phyloP scores from a whole-genome alignment of 2,888 invertebrate genomes.

The Ophion slaviceki region DNA sequence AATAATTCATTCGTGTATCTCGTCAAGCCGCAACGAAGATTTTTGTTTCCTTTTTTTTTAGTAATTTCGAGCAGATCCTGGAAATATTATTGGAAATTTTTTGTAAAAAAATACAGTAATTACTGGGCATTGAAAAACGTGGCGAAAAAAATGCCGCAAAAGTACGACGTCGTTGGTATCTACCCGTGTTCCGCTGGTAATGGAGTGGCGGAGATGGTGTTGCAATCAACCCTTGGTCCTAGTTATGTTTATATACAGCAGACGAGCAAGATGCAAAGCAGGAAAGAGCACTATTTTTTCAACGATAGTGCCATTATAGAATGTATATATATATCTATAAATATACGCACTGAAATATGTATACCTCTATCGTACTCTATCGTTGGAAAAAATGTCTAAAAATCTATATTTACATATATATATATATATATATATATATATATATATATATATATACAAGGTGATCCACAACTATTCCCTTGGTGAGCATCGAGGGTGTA shows the following conservation, averaged over 20 bases:
- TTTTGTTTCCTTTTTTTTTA: not conserved
- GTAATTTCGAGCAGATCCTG: not conserved
- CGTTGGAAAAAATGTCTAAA: too few relatives aligned
- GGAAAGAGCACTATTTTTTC: conserved; percentile 53
- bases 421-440: too few relatives aligned
- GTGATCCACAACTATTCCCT: too few relatives aligned
- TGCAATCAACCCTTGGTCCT: not conserved
- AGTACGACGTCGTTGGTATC: too few relatives aligned
- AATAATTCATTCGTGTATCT: not conserved
- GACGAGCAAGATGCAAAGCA: conserved; percentile 64
- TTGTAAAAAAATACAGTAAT: not conserved
- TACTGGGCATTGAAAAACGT: not conserved
- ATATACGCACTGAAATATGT: too few relatives aligned
- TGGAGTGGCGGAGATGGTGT: not conserved
- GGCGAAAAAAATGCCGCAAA: too few relatives aligned
- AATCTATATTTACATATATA: too few relatives aligned
- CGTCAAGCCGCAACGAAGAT: not conserved
- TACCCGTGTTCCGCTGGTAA: not conserved
- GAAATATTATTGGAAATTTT: not conserved
- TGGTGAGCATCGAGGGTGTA: too few relatives aligned
- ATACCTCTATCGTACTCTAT: too few relatives aligned
- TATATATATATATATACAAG: too few relatives aligned
- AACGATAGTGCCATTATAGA: conserved; percentile 24
- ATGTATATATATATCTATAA: not conserved
- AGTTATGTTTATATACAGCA: not conserved